These are phyloP conservation scores for Squalus acanthias DNA, from an alignment of 2,797 vertebrate species.

Conservation along the genomic window DNA sequence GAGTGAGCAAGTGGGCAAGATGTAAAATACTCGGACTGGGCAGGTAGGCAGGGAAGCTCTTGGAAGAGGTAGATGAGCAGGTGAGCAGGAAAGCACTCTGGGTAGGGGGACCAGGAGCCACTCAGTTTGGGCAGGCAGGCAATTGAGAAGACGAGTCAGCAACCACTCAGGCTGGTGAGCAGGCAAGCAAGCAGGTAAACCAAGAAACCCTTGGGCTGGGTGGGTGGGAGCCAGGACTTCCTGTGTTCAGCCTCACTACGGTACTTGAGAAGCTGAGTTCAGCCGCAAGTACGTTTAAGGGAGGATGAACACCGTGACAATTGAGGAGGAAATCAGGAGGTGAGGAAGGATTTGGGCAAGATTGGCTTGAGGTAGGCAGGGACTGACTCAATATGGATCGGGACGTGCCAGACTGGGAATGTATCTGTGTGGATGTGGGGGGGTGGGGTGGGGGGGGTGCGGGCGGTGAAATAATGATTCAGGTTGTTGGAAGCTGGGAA, in stretches of 20 bases:
- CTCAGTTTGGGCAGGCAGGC: background rate
- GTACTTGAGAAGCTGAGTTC: background rate
- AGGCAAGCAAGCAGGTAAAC: background rate
- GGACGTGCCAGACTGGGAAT: background rate
- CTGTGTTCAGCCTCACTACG: background rate
- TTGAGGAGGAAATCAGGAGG: background rate
- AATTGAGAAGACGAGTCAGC: background rate
- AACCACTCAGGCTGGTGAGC: background rate
- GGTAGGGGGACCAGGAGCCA: background rate
- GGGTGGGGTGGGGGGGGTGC: too few relatives aligned
- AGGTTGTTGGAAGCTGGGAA: background rate
- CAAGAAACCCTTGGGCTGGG: background rate
- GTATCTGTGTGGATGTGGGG: background rate
- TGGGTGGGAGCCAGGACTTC: background rate
- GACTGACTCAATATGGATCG: background rate
- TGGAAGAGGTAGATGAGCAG: background rate
- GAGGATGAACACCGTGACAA: background rate
- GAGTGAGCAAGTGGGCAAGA: background rate
- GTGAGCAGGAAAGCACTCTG: background rate
- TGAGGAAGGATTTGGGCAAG: background rate
- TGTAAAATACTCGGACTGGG: background rate
- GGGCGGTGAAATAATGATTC: background rate
- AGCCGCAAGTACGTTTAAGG: background rate
- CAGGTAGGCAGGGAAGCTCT: background rate
- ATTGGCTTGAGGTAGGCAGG: background rate